Percentiles rank a stretch among this genome's conserved stretches.
These are phyloP conservation scores for Dasyurus viverrinus DNA, from an alignment of 2,113 vertebrate species.

Conservation along the genomic window DNA sequence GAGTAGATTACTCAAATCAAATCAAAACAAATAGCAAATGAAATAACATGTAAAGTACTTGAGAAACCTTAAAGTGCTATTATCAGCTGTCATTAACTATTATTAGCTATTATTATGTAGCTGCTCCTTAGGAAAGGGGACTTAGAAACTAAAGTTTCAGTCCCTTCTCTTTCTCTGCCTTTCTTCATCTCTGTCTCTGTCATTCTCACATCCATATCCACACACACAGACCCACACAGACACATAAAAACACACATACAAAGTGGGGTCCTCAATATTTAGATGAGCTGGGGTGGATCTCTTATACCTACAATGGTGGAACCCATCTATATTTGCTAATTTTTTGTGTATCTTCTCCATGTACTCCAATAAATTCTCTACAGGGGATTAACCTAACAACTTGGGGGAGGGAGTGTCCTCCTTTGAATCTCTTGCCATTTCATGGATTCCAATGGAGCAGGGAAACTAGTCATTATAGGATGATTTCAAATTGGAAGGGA, in stretches of 20 bases:
- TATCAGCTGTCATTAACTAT: not conserved
- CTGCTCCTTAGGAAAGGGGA: not conserved
- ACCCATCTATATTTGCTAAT: not conserved
- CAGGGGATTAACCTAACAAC: not conserved
- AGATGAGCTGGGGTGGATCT: not conserved
- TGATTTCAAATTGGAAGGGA: not conserved
- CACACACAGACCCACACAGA: no score
- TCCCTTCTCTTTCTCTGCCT: not conserved
- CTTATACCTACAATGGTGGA: not conserved
- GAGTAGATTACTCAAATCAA: not conserved
- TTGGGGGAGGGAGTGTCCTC: not conserved
- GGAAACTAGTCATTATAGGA: not conserved
- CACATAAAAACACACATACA: not conserved
- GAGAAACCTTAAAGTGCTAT: not conserved
- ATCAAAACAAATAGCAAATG: not conserved
- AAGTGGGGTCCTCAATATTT: not conserved
- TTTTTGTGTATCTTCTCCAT: not conserved
- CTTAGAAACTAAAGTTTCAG: not conserved
- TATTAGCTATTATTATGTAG: not conserved
- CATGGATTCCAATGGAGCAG: not conserved
- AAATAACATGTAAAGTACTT: not conserved
- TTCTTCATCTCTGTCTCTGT: not conserved
- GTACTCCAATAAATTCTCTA: not conserved
- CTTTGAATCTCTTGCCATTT: not conserved
- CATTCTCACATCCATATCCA: not conserved